These are phyloP conservation scores for Strongylocentrotus purpuratus DNA, from an alignment of 35 echinoderm and acorn worm species.

Conservation along the genomic window DNA sequence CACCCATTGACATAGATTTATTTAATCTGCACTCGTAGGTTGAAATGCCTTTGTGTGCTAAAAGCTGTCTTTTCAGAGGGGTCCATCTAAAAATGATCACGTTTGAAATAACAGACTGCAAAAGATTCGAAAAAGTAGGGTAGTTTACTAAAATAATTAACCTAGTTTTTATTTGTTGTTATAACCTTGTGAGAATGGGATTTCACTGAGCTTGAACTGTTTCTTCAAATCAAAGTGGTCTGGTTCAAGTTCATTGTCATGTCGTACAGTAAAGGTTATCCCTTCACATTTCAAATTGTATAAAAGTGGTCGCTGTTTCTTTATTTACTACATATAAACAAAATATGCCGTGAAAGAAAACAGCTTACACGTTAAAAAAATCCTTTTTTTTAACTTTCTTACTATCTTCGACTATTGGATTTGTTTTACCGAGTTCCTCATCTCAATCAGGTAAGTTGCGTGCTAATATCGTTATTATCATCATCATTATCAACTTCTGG, in stretches of 20 bases:
- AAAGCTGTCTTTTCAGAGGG: no score
- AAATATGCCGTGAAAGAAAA: no score
- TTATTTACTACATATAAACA: neutral
- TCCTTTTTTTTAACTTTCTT: neutral
- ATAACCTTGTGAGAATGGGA: neutral
- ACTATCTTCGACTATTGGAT: neutral
- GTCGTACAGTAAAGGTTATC: neutral
- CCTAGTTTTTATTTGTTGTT: neutral
- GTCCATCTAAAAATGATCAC: neutral
- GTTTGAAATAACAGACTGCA: neutral
- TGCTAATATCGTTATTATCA: no score
- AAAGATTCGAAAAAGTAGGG: neutral
- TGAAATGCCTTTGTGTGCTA: no score
- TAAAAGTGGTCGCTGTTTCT: neutral
- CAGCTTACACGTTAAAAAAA: neutral
- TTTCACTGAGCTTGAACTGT: neutral
- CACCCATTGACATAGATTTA: no score
- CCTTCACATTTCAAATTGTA: neutral
- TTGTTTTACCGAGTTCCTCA: neutral
- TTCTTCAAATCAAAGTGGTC: neutral
- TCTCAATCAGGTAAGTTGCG: neutral
- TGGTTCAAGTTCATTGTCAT: neutral
- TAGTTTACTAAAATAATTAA: neutral
- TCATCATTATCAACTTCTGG: no score
- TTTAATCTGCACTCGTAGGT: no score